A percentile compares a stretch with the other conserved stretches of the same genome.
phyloP scores from a whole-genome alignment of 2,113 vertebrate genomes.

The pig (Sus scrofa) region DNA sequence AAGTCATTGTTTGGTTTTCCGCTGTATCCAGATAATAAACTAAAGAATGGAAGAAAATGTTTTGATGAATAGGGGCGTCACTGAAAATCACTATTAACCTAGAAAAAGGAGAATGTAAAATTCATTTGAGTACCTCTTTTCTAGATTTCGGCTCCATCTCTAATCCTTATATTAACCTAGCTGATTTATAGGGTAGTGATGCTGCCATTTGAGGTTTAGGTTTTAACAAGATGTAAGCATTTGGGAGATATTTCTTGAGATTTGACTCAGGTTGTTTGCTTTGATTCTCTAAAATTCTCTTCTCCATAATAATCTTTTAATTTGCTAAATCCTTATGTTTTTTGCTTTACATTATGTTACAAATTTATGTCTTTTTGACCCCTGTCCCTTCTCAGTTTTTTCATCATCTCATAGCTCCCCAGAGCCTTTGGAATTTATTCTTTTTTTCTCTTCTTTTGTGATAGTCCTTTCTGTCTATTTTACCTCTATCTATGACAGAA shows the following conservation, averaged over 20 bases:
- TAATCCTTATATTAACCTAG: neutral
- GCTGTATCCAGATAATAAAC: constrained; percentile 55
- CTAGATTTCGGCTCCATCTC: constrained; percentile 19
- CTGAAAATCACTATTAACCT: constrained; percentile 60
- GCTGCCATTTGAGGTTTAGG: neutral
- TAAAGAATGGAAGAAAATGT: constrained; percentile 47
- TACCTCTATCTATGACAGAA: neutral
- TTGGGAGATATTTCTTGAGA: neutral
- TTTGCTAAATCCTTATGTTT: neutral
- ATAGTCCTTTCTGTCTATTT: neutral
- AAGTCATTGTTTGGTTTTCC: constrained; percentile 61
- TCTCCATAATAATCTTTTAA: neutral
- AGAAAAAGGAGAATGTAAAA: constrained; percentile 39
- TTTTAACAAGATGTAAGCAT: neutral
- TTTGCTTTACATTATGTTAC: neutral
- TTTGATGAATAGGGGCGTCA: constrained; percentile 66
- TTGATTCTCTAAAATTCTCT: neutral
- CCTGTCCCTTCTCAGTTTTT: neutral
- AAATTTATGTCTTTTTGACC: neutral
- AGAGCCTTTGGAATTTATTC: neutral
- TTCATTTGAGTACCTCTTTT: neutral
- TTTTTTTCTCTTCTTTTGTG: neutral
- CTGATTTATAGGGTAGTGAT: neutral
- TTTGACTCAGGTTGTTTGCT: constrained; percentile 44
- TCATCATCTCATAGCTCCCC: neutral